Evolutionary conservation across 2,113 vertebrate genomes (phyloP).

Genomic region (Anseranas semipalmata): DNA sequence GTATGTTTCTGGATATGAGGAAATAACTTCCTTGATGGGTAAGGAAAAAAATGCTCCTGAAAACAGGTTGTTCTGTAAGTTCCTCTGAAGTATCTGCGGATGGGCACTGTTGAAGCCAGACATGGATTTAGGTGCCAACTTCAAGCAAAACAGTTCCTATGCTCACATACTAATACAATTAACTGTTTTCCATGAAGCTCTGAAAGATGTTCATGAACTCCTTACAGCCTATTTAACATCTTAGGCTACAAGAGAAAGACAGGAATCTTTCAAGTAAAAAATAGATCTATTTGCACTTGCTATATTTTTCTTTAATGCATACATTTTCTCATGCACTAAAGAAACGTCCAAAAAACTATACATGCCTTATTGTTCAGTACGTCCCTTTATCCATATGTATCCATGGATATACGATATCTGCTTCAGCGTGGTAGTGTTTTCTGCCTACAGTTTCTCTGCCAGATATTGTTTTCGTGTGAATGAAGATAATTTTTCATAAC

Average conservation of each 20-base stretch:
- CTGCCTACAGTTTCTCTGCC: neutral
- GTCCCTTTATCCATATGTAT: neutral
- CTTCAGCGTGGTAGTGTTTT: neutral
- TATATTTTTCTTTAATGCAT: neutral
- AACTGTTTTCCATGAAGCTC: neutral
- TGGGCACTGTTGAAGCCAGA: neutral
- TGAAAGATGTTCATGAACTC: neutral
- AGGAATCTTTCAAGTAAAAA: rapidly evolving
- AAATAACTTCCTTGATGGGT: neutral
- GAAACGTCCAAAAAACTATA: neutral
- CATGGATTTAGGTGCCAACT: neutral
- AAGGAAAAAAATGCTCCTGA: neutral
- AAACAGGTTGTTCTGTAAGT: neutral
- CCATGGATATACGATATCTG: rapidly evolving
- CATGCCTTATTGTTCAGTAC: neutral
- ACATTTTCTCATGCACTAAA: neutral
- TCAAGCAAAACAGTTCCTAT: neutral
- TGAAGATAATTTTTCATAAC: neutral
- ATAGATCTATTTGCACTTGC: neutral
- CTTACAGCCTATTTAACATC: neutral
- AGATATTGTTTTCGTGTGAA: neutral
- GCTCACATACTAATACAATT: neutral
- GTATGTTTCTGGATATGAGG: neutral
- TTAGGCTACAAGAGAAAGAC: neutral
- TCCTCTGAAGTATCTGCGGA: neutral